Conservation (phyloP, 1,140 invertebrate genomes). For the Propsilocerus akamusi region DNA sequence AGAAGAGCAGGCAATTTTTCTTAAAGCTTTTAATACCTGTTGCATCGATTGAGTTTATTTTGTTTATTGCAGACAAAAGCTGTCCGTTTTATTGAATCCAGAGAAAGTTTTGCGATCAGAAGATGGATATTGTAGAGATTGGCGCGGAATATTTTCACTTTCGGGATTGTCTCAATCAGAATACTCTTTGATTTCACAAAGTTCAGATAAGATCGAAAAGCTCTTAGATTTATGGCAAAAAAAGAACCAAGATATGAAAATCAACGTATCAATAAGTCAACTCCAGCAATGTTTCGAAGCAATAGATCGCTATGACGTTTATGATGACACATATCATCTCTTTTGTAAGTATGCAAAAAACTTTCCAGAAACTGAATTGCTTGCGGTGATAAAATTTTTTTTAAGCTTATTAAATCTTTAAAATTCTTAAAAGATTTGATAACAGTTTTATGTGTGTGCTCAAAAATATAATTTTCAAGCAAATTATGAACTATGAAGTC, state of each 20-base stretch:
- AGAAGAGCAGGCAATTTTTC: not conserved
- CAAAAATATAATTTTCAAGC: constrained; percentile 5
- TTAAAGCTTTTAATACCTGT: not conserved
- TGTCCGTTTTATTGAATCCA: constrained; percentile 36
- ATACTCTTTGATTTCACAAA: constrained; percentile 21
- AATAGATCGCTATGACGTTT: constrained; percentile 45
- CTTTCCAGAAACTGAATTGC: constrained; percentile 22
- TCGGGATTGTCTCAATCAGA: constrained; percentile 21
- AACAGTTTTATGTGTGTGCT: constrained; percentile 6
- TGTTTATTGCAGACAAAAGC: constrained; percentile 14
- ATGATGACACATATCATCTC: constrained; percentile 33
- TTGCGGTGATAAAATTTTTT: constrained; percentile 9
- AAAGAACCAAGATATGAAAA: constrained; percentile 12
- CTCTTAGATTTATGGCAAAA: constrained; percentile 30
- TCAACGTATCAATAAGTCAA: constrained; percentile 26
- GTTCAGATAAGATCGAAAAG: constrained; percentile 30
- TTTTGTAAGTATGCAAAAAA: constrained; percentile 28
- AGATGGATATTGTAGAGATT: constrained; percentile 39
- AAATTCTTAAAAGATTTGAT: constrained; percentile 8
- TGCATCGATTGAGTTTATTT: no score
- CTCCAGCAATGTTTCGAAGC: constrained; percentile 30
- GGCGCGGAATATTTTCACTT: constrained; percentile 41
- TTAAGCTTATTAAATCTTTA: no score
- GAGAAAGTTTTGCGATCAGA: constrained; percentile 34
- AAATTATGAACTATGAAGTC: no score